Evolutionary conservation across 1,140 invertebrate genomes (phyloP), one percentile per base, ranked within the genome.

Genomic region (Colletes gigas): DNA sequence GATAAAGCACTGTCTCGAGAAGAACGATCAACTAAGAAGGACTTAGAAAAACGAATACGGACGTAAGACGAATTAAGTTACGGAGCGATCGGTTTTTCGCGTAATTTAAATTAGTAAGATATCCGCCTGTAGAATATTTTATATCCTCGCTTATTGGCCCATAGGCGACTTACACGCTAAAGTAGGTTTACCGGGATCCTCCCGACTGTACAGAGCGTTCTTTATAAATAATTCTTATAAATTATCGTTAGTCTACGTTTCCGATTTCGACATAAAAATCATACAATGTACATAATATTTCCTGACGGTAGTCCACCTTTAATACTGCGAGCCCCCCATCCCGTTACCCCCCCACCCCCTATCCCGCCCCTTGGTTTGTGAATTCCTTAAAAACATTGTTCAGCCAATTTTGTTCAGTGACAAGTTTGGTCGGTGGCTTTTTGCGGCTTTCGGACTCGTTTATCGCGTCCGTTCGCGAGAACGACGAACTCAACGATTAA

Each of bases 211-310:
- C 89, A 90, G 52, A 17, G 19, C 77, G 39, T 82, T 72, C 39
- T 82, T 90, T 88, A 91, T 92, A 92, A 91, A 91, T 91, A 91
- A 87, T 76, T 85, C 90, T 90, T 92, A 91, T 84, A 88, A 89
- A 90, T 89, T 88, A 88, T 88, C 83, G 87, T 81, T 84, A 87
- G 75, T 79, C 79, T 88, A 89, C 69, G 77, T 78, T 83, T 72
- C 52, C 77, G 71, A 70, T 39, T 30, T 63, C 66, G 82, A 82
- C 78, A 69, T 81, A 73, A 88, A 86, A 86, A 81, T 83, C 74
- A 84, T 87, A 88, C 68, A 84, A 87, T 88, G 73, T 88, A 86
- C 83, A 88, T 73, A 86, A 84, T 88, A 74, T 79, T 90, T 84
- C 41, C 69, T 89, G 86, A 83, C 83, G 75, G 86, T 77, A 83